A percentile compares a stretch with the other conserved stretches of the same genome.
Conservation (phyloP, 1,140 invertebrate genomes). For the Pseudomyrmex sp. region DNA sequence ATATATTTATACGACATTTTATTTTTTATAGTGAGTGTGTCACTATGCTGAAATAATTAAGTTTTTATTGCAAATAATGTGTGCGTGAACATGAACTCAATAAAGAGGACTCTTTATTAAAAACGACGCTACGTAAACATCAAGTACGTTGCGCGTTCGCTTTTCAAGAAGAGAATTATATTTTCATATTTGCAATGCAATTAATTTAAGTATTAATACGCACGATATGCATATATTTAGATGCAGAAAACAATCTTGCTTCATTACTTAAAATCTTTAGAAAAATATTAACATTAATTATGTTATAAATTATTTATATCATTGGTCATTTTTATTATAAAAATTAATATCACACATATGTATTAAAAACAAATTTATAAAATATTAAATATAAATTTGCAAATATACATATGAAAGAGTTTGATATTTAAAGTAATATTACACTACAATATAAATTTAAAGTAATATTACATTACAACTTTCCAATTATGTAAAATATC, state of each 20-base stretch:
- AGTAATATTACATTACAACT: constrained; percentile 1
- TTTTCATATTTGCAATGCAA: not conserved
- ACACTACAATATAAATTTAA: not conserved
- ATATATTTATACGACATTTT: constrained; percentile 15
- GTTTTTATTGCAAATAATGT: constrained; percentile 42
- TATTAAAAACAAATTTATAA: not conserved
- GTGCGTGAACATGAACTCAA: constrained; percentile 27
- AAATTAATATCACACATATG: not conserved
- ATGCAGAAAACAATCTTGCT: not conserved
- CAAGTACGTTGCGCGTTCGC: not conserved
- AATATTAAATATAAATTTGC: not conserved
- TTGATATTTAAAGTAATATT: constrained; percentile 8
- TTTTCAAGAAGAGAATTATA: constrained; percentile 19
- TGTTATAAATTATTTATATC: too few relatives aligned
- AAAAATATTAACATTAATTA: too few relatives aligned
- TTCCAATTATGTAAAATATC: not conserved
- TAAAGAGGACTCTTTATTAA: constrained; percentile 48
- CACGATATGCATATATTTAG: not conserved
- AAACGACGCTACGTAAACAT: not conserved
- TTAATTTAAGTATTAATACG: constrained; percentile 27
- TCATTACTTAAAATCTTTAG: not conserved
- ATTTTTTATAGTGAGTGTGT: constrained; percentile 14
- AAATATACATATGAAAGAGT: not conserved
- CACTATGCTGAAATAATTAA: constrained; percentile 20
- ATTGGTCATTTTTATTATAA: not conserved